Conservation (phyloP, 2,888 invertebrate species). For the Rotaria magnacalcarata region DNA sequence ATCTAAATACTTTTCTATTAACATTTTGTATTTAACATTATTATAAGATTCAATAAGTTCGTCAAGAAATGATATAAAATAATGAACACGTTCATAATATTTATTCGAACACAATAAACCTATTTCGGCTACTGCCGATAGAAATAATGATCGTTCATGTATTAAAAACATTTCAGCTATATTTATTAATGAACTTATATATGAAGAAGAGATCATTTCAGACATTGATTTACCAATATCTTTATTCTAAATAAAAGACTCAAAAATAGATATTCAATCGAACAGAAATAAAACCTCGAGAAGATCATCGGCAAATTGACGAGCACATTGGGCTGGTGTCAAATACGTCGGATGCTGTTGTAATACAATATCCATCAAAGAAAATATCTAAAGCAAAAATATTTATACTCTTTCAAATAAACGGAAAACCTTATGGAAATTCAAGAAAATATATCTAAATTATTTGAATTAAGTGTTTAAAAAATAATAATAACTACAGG, state of each 20-base stretch:
- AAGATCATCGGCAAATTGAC: not conserved
- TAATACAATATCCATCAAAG: not conserved
- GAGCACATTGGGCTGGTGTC: not conserved
- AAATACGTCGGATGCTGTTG: not conserved
- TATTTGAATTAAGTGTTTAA: too few relatives aligned
- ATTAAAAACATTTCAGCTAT: not conserved
- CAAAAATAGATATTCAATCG: not conserved
- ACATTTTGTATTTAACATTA: not conserved
- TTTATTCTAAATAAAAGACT: not conserved
- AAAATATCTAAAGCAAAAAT: too few relatives aligned
- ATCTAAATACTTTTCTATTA: not conserved
- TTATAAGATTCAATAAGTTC: not conserved
- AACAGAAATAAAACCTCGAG: not conserved
- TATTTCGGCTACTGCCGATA: not conserved
- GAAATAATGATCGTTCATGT: constrained; percentile 3
- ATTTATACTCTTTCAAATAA: too few relatives aligned
- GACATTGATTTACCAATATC: not conserved
- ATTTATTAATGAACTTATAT: not conserved
- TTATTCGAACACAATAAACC: not conserved
- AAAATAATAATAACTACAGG: too few relatives aligned
- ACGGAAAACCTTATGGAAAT: too few relatives aligned
- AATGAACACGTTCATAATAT: constrained; percentile 32
- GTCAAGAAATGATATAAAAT: constrained; percentile 9
- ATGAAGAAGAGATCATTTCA: not conserved
- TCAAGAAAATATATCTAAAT: too few relatives aligned